Evolutionary conservation across 2,113 vertebrate species (phyloP), one percentile per base, ranked within the genome.

Genomic region (Lasiurus borealis): DNA sequence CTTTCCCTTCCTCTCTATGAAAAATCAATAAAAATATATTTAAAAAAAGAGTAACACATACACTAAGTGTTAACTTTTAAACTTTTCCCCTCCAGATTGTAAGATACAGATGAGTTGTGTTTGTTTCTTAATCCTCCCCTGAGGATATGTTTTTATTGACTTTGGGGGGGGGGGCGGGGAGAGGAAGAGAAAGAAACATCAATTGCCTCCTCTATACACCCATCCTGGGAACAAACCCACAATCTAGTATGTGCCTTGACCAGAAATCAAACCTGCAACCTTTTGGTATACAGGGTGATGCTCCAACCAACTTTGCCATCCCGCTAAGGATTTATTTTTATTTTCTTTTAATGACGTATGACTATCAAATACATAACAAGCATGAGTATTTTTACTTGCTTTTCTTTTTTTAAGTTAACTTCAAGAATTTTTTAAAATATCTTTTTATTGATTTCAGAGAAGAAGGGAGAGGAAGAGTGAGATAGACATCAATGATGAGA

Each of bases 281-380:
- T 62, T 29, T 62, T 62, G 25, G 59, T 62, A 29, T 27, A 64
- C 62, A 29, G 12, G 62, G 27, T 29, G 27, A 64, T 27, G 62
- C 27, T 64, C 59, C 62, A 27, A 59, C 57, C 23, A 59, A 59
- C 23, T 59, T 59, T 25, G 57, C 57, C 57, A 59, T 25, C 62
- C 11, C 1, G 27, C 27, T 25, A 64, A 27, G 62, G 27, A 66
- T 66, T 66, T 66, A 66, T 66, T 66, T 62, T 44, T 34, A 36
- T 12, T 80, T 92, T 85, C 6, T 14, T 36, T 91, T 83, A 90
- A 36, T 89, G n/a, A n/a, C n/a, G n/a, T n/a, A n/a, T n/a, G 66
- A 72, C 88, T 93, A 50, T 89, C 73, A 52, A 82, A 72, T 81
- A 88, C 62, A 88, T 69, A 40, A 90, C 85, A 95, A 71, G 31